Evolutionary conservation across 2,113 vertebrate species (phyloP).

Genomic region (Dicentrarchus labrax): DNA sequence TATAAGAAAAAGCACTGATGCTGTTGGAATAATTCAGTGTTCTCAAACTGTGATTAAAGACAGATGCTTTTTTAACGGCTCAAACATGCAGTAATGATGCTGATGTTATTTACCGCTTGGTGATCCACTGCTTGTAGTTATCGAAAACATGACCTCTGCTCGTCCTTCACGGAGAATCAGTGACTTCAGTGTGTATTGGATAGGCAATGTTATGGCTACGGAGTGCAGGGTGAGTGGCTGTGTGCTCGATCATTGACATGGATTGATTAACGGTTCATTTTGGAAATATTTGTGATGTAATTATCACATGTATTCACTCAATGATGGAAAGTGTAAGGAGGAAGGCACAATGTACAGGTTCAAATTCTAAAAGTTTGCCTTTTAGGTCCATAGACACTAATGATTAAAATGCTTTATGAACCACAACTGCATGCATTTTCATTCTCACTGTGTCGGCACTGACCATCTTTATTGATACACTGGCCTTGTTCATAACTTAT

Average conservation of each 20-base stretch:
- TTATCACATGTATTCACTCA: neutral
- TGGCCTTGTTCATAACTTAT: neutral
- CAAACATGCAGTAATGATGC: constrained; percentile 60
- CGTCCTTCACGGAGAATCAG: constrained; percentile 67
- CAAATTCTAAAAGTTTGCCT: neutral
- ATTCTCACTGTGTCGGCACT: neutral
- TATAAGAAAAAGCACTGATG: neutral
- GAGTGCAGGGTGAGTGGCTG: neutral
- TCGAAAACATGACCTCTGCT: constrained; percentile 65
- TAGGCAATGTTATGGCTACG: neutral
- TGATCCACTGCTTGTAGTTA: constrained; percentile 70
- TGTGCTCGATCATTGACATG: constrained; percentile 5
- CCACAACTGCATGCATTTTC: neutral
- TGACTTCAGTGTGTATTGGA: constrained; percentile 38
- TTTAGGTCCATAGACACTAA: neutral
- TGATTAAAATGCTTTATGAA: neutral
- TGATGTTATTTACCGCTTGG: constrained; percentile 62
- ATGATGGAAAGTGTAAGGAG: neutral
- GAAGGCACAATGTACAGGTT: neutral
- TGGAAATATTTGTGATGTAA: constrained; percentile 16
- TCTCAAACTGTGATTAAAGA: constrained; percentile 52
- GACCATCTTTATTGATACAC: neutral
- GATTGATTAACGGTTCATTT: constrained; percentile 7
- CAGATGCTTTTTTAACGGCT: constrained; percentile 65
- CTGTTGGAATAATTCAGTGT: constrained; percentile 23